Percentiles rank a stretch among this genome's conserved stretches.
These are phyloP conservation scores for Arothron firmamentum DNA, from an alignment of 2,113 vertebrate species.

Conservation along the genomic window DNA sequence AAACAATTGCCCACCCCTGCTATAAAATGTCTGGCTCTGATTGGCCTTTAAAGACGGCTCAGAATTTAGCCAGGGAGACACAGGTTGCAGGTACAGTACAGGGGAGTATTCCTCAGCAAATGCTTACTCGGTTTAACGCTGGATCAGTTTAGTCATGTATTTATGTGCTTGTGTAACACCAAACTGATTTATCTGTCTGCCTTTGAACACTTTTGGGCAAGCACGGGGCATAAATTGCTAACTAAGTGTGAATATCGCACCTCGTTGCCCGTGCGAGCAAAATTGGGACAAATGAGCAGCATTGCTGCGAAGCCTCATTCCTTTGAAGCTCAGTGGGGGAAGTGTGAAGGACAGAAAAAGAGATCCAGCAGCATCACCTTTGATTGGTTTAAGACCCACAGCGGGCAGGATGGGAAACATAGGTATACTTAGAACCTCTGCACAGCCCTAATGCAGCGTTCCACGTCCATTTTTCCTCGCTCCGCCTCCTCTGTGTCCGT, in stretches of 20 bases:
- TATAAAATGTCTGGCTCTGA: too few relatives aligned
- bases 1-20: too few relatives aligned
- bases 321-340: constrained; percentile 15
- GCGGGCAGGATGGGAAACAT: constrained; percentile 7
- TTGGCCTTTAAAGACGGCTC: too few relatives aligned
- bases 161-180: too few relatives aligned
- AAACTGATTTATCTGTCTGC: background rate
- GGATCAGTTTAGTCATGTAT: too few relatives aligned
- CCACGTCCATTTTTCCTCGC: constrained; percentile 14
- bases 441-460: constrained; percentile 27
- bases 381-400: constrained; percentile 23
- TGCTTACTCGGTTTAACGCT: too few relatives aligned
- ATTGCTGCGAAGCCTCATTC: constrained; percentile 5
- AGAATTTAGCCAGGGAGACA: too few relatives aligned
- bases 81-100: too few relatives aligned
- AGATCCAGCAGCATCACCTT: constrained; percentile 24
- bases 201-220: background rate
- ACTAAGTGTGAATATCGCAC: constrained; percentile 13
- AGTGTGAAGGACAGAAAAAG: constrained; percentile 8
- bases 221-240: background rate
- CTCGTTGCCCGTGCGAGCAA: constrained; percentile 1
- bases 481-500: constrained; percentile 20
- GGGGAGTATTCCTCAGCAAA: too few relatives aligned
- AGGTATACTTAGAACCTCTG: constrained; percentile 16
- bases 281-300: constrained; percentile 12